Evolutionary conservation across 1,140 invertebrate genomes (phyloP).

Genomic region (Leptinotarsa texana): DNA sequence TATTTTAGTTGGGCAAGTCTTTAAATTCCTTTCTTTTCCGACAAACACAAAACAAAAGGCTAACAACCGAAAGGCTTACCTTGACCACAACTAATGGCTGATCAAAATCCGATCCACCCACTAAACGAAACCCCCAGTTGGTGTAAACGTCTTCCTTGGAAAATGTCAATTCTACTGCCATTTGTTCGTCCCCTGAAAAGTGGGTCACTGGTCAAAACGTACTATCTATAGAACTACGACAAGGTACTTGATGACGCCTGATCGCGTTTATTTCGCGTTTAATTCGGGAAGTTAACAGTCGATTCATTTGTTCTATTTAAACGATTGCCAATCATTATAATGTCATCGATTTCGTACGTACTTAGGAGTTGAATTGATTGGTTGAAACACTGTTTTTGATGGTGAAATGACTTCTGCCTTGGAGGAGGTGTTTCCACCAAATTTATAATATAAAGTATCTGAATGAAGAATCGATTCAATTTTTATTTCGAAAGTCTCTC

Average conservation of each 20-base stretch:
- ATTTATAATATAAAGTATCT: too few relatives aligned
- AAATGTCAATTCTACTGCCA: conserved; percentile 64
- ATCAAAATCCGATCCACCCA: conserved; percentile 81
- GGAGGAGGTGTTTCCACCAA: too few relatives aligned
- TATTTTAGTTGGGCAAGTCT: too few relatives aligned
- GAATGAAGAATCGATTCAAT: too few relatives aligned
- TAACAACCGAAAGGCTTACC: conserved; percentile 61
- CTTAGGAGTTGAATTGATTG: not conserved
- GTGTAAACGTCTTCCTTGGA: conserved; percentile 64
- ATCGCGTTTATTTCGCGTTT: not conserved
- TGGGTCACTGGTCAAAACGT: conserved; percentile 1
- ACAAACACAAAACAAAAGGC: too few relatives aligned
- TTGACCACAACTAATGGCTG: conserved; percentile 80
- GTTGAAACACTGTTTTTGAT: too few relatives aligned
- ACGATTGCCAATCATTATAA: conserved; percentile 10
- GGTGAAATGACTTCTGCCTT: too few relatives aligned
- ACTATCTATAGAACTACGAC: not conserved
- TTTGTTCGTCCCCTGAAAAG: conserved; percentile 30
- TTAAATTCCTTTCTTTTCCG: too few relatives aligned
- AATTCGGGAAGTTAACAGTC: not conserved
- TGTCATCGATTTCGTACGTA: not conserved
- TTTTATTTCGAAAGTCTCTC: too few relatives aligned
- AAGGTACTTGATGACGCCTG: not conserved
- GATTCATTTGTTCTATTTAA: not conserved
- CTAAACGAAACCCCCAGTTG: conserved; percentile 87